Evolutionary conservation across 2,113 vertebrate species (phyloP).

Genomic region (Plectropomus leopardus): DNA sequence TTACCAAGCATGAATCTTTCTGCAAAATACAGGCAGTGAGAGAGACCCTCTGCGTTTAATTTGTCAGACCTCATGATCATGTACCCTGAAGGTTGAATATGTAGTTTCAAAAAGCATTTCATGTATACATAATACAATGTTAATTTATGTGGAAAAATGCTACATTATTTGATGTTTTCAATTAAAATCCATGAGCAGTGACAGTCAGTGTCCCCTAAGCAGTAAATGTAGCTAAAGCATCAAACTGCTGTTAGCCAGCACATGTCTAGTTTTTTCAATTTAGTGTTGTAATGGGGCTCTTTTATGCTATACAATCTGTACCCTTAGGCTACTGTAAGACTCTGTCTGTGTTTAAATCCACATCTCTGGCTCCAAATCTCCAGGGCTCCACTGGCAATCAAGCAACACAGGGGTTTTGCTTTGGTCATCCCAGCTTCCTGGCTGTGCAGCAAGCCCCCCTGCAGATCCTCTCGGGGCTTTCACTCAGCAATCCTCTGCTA

Average conservation of each 20-base stretch:
- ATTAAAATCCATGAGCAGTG: not conserved
- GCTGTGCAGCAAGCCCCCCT: not conserved
- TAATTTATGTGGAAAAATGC: not conserved
- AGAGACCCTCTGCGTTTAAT: too few relatives aligned
- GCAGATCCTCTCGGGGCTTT: not conserved
- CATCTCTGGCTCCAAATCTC: not conserved
- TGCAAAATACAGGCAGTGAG: too few relatives aligned
- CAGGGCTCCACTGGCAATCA: not conserved
- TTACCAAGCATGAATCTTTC: too few relatives aligned
- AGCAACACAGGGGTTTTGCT: slow-evolving; percentile 6
- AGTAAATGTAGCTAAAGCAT: not conserved
- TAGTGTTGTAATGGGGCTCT: not conserved
- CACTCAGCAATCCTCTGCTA: not conserved
- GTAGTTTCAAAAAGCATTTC: not conserved
- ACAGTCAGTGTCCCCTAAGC: not conserved
- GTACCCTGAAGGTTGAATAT: not conserved
- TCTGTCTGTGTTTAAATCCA: not conserved
- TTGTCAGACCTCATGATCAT: not conserved
- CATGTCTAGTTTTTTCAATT: not conserved
- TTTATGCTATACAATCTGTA: too few relatives aligned
- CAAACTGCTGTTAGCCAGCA: not conserved
- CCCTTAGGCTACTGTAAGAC: not conserved
- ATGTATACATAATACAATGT: not conserved
- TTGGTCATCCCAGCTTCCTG: not conserved
- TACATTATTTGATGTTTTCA: not conserved